Conservation (phyloP, 2,888 invertebrate genomes). For the Rotaria magnacalcarata region DNA sequence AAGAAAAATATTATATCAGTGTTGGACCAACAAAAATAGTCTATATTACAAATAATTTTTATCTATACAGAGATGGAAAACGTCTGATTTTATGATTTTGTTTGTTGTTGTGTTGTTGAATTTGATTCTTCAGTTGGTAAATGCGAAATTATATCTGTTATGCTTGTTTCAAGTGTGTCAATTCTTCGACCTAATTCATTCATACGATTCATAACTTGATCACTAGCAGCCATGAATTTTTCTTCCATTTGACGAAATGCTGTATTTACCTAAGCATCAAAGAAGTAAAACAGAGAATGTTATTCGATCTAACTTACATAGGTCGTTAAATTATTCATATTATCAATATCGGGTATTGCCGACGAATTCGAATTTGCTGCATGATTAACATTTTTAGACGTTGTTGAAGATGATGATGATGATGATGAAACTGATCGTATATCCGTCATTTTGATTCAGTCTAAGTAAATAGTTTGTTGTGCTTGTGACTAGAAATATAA, state of each 20-base stretch:
- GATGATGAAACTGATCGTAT: background rate
- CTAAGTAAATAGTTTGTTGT: background rate
- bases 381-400: background rate
- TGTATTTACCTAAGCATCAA: background rate
- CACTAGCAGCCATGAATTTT: constrained; percentile 3
- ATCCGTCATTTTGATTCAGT: background rate
- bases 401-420: background rate
- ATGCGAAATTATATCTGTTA: background rate
- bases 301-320: background rate
- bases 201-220: constrained; percentile 29
- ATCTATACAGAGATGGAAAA: background rate
- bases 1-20: background rate
- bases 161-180: background rate
- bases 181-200: constrained; percentile 17
- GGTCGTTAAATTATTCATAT: background rate
- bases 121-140: background rate
- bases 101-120: background rate
- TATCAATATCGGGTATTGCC: background rate
- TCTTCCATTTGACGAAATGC: constrained; percentile 22
- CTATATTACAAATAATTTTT: background rate
- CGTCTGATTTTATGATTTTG: background rate
- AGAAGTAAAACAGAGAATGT: background rate
- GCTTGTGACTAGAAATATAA: background rate
- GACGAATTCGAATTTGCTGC: background rate
- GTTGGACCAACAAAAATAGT: background rate